Conservation (phyloP, 2,888 invertebrate genomes). For the Homarus gammarus region DNA sequence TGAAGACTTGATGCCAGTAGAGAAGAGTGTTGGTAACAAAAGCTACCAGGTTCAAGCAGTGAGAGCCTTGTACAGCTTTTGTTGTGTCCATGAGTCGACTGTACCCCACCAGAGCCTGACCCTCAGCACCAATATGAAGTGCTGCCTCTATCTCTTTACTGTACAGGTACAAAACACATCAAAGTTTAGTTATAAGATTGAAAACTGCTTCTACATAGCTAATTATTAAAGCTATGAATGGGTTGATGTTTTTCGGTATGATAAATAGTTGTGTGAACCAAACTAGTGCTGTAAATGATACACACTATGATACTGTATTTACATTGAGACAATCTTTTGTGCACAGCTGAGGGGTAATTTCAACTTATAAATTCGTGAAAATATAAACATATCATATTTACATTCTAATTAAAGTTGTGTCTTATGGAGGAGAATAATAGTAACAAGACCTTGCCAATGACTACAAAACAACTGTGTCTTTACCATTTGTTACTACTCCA, state of each 20-base stretch:
- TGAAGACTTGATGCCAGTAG: conserved; percentile 50
- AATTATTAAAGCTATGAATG: not conserved
- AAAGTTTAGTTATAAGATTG: not conserved
- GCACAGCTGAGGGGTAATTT: too few relatives aligned
- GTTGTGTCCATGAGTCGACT: conserved; percentile 24
- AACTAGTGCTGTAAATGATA: not conserved
- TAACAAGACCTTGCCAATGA: too few relatives aligned
- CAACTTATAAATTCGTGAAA: too few relatives aligned
- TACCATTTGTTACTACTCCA: too few relatives aligned
- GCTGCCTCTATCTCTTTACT: conserved; percentile 51
- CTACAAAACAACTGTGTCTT: too few relatives aligned
- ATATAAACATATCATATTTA: too few relatives aligned
- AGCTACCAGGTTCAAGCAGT: conserved; percentile 23
- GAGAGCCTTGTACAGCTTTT: not conserved
- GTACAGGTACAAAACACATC: not conserved
- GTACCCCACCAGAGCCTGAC: conserved; percentile 61
- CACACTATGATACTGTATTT: not conserved
- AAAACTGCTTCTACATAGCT: not conserved
- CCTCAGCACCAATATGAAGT: conserved; percentile 57
- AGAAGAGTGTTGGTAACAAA: conserved; percentile 45
- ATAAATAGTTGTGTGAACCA: not conserved
- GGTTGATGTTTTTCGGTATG: too few relatives aligned
- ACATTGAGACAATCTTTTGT: too few relatives aligned
- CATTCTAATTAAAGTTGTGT: too few relatives aligned
- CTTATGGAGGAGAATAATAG: too few relatives aligned